Base-by-base conservation (phyloP, 2,888 invertebrate species). In the Busseola fusca region DNA sequence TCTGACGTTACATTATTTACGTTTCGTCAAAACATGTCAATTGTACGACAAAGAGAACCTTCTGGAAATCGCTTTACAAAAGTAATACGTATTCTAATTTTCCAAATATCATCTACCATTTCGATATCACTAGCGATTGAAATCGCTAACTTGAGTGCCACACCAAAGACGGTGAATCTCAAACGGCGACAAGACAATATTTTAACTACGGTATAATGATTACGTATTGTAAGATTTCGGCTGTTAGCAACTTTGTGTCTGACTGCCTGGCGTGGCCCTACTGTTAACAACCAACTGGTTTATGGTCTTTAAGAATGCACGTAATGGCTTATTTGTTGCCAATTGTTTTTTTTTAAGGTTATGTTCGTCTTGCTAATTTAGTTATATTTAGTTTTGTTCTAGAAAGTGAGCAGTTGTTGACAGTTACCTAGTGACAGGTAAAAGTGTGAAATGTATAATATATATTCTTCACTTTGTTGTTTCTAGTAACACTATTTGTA, bases 101-200 rank as follows among this genome's bases (percentile, higher is more conserved):
- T 58, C n/a, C 34, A 74, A 76, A 48, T 34, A 27, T 21, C 2
- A 16, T n/a, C 25, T 48, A 52, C 37, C 5, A 59, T 73, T 69
- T 48, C 16, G 9, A 50, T 21, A 9, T 14, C 10, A 52, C 30
- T 60, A n/a, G n/a, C n/a, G n/a, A n/a, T n/a, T n/a, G 27, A 21
- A 45, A 37, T 48, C 87, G 86, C 88, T 80, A 12, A 40, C 66
- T 87, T 85, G 69, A 50, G 85, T 84, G 91, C 93, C 87, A 78
- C 57, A 80, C 84, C 69, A 74, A 77, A 84, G 91, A 88, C 94
- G 94, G 94, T 88, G 82, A 87, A 89, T 87, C 87, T 91, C 88
- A 90, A 93, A 93, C 91, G 90, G 89, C 88, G 91, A 91, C 91
- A 91, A 93, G 92, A 94, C 95, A 93, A 94, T 93, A 89, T 89